Evolutionary conservation across 2,888 invertebrate genomes (phyloP).

Genomic region (Drosophila hawaiiensis): DNA sequence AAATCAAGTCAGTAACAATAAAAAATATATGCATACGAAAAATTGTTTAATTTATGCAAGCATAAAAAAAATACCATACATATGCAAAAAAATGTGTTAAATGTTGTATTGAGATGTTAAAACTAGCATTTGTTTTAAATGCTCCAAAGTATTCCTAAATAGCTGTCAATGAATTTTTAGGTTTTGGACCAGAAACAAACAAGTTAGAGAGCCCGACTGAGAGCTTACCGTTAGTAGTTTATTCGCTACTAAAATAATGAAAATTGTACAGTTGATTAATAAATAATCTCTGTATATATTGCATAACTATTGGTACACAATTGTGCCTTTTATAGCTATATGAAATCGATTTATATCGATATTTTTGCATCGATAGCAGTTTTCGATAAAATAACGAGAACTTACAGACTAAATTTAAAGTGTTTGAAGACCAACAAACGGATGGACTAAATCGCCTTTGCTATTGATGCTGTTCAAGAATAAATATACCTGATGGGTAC

Average conservation of each 20-base stretch:
- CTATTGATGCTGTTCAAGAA: neutral
- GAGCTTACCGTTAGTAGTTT: neutral
- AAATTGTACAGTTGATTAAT: neutral
- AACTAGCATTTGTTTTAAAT: neutral
- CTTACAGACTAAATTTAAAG: too few relatives aligned
- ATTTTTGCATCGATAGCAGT: neutral
- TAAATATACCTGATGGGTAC: neutral
- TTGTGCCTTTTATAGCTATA: neutral
- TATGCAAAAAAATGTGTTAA: slow-evolving; percentile 18
- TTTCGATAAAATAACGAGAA: neutral
- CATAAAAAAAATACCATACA: neutral
- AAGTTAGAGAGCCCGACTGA: neutral
- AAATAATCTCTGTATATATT: too few relatives aligned
- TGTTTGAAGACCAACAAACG: neutral
- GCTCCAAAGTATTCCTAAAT: neutral
- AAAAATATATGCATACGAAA: neutral
- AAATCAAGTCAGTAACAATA: neutral
- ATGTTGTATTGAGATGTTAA: slow-evolving; percentile 11
- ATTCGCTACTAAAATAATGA: neutral
- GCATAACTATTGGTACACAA: neutral
- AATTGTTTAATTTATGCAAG: slow-evolving; percentile 22
- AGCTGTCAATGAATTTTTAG: slow-evolving; percentile 18
- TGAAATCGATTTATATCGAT: neutral
- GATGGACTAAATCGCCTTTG: neutral
- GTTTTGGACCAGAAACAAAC: neutral